phyloP scores from a whole-genome alignment of 2,113 vertebrate genomes.

The Anser brachyrhynchus region DNA sequence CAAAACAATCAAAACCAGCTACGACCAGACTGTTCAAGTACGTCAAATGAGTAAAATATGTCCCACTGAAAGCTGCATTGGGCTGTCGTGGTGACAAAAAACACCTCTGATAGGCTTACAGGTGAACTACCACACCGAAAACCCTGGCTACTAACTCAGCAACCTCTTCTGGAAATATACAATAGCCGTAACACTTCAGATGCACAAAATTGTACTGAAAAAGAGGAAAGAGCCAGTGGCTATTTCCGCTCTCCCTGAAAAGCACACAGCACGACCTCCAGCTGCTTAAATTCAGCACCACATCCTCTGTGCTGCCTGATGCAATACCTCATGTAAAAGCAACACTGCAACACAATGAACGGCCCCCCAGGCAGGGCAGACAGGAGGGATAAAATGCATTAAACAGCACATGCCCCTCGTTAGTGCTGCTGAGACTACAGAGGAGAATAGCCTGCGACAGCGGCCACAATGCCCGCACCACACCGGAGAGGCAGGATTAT shows the following conservation, averaged over 20 bases:
- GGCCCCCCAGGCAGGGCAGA: background rate
- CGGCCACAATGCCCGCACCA: background rate
- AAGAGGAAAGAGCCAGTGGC: background rate
- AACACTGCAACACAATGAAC: background rate
- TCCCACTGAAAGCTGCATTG: background rate
- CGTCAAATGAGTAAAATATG: background rate
- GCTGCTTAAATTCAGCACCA: slow-evolving; percentile 17
- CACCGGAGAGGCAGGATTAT: background rate
- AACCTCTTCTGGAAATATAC: background rate
- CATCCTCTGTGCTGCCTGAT: background rate
- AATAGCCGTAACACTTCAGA: background rate
- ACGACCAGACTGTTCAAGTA: background rate
- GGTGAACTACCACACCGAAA: background rate
- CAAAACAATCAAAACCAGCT: background rate
- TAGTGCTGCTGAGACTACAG: background rate
- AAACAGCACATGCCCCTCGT: background rate
- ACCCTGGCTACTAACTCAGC: background rate
- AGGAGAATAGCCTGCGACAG: background rate
- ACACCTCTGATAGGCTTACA: background rate
- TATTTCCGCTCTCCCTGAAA: background rate
- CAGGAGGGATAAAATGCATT: background rate
- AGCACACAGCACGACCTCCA: background rate
- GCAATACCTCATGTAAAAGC: background rate
- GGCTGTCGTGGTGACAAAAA: background rate
- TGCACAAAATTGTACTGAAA: background rate